Percentiles rank a stretch among this genome's conserved stretches.
Conservation (phyloP, 2,797 vertebrate genomes). For the Coregonus ussuriensis region DNA sequence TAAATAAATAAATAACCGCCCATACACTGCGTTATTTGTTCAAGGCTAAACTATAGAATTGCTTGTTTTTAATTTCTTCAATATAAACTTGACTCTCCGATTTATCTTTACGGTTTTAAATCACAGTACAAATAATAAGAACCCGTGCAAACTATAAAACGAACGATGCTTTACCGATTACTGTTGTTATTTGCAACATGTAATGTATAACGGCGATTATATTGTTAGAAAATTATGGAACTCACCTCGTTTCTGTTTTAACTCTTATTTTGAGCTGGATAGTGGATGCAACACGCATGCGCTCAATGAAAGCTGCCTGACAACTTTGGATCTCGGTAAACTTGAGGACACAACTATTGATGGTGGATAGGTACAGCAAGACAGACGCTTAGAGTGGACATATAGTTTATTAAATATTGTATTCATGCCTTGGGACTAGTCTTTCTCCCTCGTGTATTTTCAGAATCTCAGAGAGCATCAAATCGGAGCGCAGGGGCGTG, state of each 20-base stretch:
- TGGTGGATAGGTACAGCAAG: not conserved
- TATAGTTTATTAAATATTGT: not conserved
- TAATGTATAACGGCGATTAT: constrained; percentile 39
- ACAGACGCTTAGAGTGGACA: not conserved
- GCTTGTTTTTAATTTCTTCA: constrained; percentile 77
- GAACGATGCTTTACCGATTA: constrained; percentile 36
- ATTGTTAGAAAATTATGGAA: constrained; percentile 77
- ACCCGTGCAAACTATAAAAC: constrained; percentile 45
- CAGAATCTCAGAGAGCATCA: not conserved
- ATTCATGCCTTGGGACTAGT: too few species aligned
- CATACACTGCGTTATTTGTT: constrained; percentile 47
- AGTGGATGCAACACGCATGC: constrained; percentile 76
- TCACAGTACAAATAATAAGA: constrained; percentile 62
- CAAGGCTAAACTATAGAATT: constrained; percentile 63
- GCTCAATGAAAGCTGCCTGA: constrained; percentile 74
- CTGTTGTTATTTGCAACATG: constrained; percentile 42
- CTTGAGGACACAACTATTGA: constrained; percentile 66
- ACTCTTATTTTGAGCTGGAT: constrained; percentile 85
- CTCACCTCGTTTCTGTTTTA: constrained; percentile 88
- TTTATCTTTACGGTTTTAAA: constrained; percentile 75
- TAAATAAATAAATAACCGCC: constrained; percentile 23
- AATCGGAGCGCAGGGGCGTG: not conserved
- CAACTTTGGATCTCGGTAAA: constrained; percentile 82
- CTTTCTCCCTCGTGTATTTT: not conserved
- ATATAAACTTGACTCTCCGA: constrained; percentile 81